Base-by-base conservation (phyloP, 2,113 vertebrate genomes). In the Callopanchax toddi region DNA sequence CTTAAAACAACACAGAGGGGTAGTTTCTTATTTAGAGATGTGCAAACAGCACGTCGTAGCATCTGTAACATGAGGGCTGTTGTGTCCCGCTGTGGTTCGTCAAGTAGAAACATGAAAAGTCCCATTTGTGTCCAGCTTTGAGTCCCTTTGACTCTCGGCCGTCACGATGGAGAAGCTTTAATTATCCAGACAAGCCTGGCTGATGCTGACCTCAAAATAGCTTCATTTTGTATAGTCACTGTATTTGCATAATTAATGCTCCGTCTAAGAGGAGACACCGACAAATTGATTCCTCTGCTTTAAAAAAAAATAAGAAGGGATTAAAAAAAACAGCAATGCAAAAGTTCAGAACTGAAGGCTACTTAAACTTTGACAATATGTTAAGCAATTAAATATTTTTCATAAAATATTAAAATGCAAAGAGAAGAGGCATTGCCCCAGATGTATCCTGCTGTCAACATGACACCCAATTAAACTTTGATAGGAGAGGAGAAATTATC, bases 171-270 rank as follows among this genome's bases (percentile, higher is more conserved):
- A 3, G 21, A 25, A 46, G 40, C 23, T 74, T 22, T 20, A 12
- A 52, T 53, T 18, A 48, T 12, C 25, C 48, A 61, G 11, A 48
- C 39, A 36, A 42, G 12, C 1, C 2, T 56, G 11, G 2, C 34
- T 7, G 21, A 49, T 54, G 25, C 18, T 48, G 18, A 42, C 13
- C 50, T 58, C 0, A 0, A 46, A 55, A 70, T 21, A 23, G 0
- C 60, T 16, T 34, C 48, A 20, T 51, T 59, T 56, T 53, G 11
- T 32, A 39, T 7, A 23, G 6, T 29, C 18, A 6, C 17, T 71
- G 25, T 52, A 43, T 64, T 45, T 70, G 29, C 66, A 59, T 52
- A 55, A 43, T 56, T 62, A 65, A 60, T 46, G 12, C 50, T 18
- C 42, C 11, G 11, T 58, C 15, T 44, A 11, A 0, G 13, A 39